Base-by-base conservation (phyloP, 1,140 invertebrate genomes). In the Scaptomyza montana region DNA sequence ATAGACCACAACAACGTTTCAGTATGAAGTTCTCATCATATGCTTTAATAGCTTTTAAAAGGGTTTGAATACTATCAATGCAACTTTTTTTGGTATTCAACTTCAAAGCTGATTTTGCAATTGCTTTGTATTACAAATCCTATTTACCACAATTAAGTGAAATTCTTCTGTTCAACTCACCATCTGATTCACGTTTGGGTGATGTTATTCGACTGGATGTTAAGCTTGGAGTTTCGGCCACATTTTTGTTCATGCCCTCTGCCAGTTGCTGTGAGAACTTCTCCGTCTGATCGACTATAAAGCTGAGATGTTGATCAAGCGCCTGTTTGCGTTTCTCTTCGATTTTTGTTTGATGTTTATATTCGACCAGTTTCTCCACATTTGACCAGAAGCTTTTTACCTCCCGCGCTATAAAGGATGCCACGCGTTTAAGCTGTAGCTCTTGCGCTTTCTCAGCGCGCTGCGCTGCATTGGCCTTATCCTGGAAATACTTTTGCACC, bases 231-330 rank as follows among this genome's bases (percentile, higher is more conserved):
- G 78, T 87, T 39, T 86, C 84, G 10, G 77, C 43, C 30, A 86
- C 50, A 50, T 70, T 87, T 60, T 91, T 92, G 49, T 92, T 96
- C 93, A 97, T 95, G 60, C 96, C 96, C 91, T 97, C 97, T 7
- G 97, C 97, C 33, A 98, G 92, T 93, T 97, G 95, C 3, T 96
- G 96, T 25, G 98, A 99, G 93, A 98, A 99, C 91, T 99, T 98
- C 93, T 99, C 98, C 0, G 99, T 99, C 93, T 99, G 98, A 93
- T 98, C 98, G 49, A 99, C 98, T 89, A 99, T 99, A 90, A 99
- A 99, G 92, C 98, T 99, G 19, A 99, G 94, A 92, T 99, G 98
- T 77, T 99, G 96, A 93, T 99, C 98, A 46, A 99, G 93, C 0
- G 98, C 98, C 85, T 98, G 96, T 91, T 99, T 99, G 59, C 97